A percentile compares a stretch with the other conserved stretches of the same genome.
These are phyloP conservation scores for Aricia artaxerxes DNA, from an alignment of 2,888 invertebrate species.

Conservation along the genomic window DNA sequence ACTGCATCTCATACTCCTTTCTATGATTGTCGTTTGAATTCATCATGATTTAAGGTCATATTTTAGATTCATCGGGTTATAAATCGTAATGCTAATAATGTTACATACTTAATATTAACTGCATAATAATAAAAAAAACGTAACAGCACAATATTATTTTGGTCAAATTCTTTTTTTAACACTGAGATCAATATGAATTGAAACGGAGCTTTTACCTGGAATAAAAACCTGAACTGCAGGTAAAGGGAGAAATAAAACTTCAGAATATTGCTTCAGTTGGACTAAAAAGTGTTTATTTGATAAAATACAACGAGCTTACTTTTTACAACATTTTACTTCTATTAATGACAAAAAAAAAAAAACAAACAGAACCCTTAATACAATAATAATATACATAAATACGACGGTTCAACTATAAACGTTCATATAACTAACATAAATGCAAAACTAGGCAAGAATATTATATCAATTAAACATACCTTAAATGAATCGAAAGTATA, in stretches of 20 bases:
- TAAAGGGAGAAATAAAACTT: constrained; percentile 61
- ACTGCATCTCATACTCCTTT: too few relatives aligned
- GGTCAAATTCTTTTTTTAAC: too few relatives aligned
- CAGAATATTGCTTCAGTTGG: constrained; percentile 77
- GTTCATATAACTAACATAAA: constrained; percentile 76
- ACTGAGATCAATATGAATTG: too few relatives aligned
- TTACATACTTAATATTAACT: too few relatives aligned
- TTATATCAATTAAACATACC: constrained; percentile 68
- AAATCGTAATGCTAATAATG: too few relatives aligned
- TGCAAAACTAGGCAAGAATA: constrained; percentile 79
- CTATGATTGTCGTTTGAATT: too few relatives aligned
- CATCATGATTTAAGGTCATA: too few relatives aligned
- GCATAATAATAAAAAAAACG: too few relatives aligned
- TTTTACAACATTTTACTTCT: constrained; percentile 81
- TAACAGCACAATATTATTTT: too few relatives aligned
- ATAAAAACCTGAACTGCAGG: not conserved
- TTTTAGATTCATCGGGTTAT: too few relatives aligned
- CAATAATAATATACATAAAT: constrained; percentile 79
- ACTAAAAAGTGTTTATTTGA: constrained; percentile 82
- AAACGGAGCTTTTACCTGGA: not conserved
- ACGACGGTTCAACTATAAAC: constrained; percentile 79
- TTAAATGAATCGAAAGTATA: constrained; percentile 59
- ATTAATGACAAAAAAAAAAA: constrained; percentile 78
- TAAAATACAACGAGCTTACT: constrained; percentile 82
- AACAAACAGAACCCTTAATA: constrained; percentile 79